Evolutionary conservation across 2,797 vertebrate species (phyloP), one percentile per base, ranked within the genome.

Genomic region (Gouania willdenowi): DNA sequence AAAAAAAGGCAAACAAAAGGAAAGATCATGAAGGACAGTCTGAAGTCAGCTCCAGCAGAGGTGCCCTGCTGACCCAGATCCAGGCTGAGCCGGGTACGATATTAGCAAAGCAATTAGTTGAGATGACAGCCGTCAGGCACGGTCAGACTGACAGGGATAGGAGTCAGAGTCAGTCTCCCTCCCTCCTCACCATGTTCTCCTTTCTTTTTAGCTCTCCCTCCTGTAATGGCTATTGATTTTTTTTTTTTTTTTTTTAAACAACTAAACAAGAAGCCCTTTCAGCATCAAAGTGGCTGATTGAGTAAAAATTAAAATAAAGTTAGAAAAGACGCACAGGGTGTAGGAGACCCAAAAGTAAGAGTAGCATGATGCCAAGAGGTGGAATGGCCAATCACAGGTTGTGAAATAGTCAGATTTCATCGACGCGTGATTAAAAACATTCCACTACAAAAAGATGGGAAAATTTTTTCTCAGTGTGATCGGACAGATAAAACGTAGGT

Each of bases 51-150:
- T 72, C 60, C 55, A 68, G 69, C 60, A 56, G 62, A 59, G 48
- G 49, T 55, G 73, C 71, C 71, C 59, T 21, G 60, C 81, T 82
- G 82, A 85, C 84, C 85, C 69, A 84, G 66, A 85, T 88, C 67
- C 78, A 71, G 67, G 61, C 76, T 77, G 70, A 81, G 79, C 66
- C n/a, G 72, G 75, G 71, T 71, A 82, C 73, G 79, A 75, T 81
- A 85, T 85, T 87, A 85, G 78, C 85, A 67, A 78, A 79, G 84
- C 86, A 88, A 88, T 89, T 86, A 88, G 86, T 68, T 67, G 71
- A 87, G 87, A 85, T 82, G 82, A 88, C 85, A 87, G 82, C 74
- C 76, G 59, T 87, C 79, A 83, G 72, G 72, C 73, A 69, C 70
- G 74, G 76, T 74, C 69, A 63, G 67, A 75, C 71, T 81, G 85